A percentile compares a stretch with the other conserved stretches of the same genome.
Evolutionary conservation across 1,140 invertebrate genomes (phyloP).

Genomic region (Drosophila watanabei): DNA sequence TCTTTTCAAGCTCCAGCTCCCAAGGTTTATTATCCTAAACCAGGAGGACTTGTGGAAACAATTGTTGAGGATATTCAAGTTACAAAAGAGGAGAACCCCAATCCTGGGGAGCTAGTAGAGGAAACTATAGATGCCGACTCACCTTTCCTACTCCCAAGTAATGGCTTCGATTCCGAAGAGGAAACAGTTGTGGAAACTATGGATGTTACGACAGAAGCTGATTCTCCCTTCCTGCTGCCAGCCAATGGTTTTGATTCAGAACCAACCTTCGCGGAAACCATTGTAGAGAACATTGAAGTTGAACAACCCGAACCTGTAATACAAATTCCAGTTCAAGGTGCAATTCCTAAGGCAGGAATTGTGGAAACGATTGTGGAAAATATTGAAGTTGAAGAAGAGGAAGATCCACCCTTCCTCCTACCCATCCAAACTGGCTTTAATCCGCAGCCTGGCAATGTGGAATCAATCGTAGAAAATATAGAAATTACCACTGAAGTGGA

Average conservation of each 20-base stretch:
- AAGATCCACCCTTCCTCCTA: slow-evolving; percentile 9
- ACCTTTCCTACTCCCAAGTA: slow-evolving; percentile 12
- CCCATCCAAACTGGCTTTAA: neutral
- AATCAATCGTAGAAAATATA: slow-evolving; percentile 14
- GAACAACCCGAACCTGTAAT: neutral
- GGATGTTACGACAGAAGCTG: slow-evolving; percentile 12
- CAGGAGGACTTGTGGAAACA: slow-evolving; percentile 2
- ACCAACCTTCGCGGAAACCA: slow-evolving; percentile 1
- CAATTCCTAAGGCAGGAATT: neutral
- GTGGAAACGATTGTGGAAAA: slow-evolving; percentile 23
- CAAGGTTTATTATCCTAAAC: neutral
- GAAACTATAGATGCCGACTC: slow-evolving; percentile 10
- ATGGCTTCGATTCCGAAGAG: slow-evolving; percentile 21
- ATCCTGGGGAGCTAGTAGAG: neutral
- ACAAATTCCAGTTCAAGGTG: neutral
- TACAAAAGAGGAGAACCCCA: neutral
- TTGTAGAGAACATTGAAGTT: slow-evolving; percentile 22
- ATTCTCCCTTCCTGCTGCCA: slow-evolving; percentile 27
- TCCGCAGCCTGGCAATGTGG: slow-evolving; percentile 5
- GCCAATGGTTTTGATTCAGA: slow-evolving; percentile 21
- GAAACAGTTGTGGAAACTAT: slow-evolving; percentile 16
- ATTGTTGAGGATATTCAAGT: slow-evolving; percentile 22
- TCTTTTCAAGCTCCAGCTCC: neutral
- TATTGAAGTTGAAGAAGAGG: slow-evolving; percentile 9
- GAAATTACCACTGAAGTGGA: slow-evolving; percentile 8